Evolutionary conservation across 2,888 invertebrate genomes (phyloP).

Genomic region (Pteria penguin): DNA sequence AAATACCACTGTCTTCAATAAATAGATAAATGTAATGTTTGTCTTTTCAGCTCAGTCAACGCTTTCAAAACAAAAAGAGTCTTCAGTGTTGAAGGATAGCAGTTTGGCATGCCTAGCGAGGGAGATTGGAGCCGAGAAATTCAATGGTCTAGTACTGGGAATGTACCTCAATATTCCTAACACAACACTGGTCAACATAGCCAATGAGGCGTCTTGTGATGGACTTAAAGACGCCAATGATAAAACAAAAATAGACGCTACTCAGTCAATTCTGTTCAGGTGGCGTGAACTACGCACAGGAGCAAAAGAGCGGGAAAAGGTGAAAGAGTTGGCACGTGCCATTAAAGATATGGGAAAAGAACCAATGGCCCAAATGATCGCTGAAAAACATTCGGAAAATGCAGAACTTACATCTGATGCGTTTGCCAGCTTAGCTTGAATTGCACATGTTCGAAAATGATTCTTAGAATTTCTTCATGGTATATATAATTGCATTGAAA

Average conservation of each 20-base stretch:
- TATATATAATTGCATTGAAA: too few relatives aligned
- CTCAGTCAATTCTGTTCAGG: conserved; percentile 55
- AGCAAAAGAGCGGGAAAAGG: conserved; percentile 66
- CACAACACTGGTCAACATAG: conserved; percentile 64
- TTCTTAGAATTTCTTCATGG: too few relatives aligned
- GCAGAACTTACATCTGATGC: conserved; percentile 64
- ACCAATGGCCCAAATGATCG: conserved; percentile 64
- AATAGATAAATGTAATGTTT: too few relatives aligned
- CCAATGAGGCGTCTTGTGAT: conserved; percentile 45
- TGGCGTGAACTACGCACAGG: conserved; percentile 62
- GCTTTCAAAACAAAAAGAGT: conserved; percentile 53
- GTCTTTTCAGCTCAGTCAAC: conserved; percentile 51
- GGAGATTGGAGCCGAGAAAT: conserved; percentile 55
- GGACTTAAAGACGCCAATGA: conserved; percentile 51
- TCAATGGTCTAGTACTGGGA: conserved; percentile 59
- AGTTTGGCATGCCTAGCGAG: conserved; percentile 61
- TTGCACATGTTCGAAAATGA: too few relatives aligned
- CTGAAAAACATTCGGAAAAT: conserved; percentile 63
- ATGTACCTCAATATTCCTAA: conserved; percentile 71
- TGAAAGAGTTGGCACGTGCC: conserved; percentile 66
- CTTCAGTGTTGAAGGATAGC: conserved; percentile 59
- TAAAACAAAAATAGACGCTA: conserved; percentile 49
- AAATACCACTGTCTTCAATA: too few relatives aligned
- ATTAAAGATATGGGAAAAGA: conserved; percentile 67
- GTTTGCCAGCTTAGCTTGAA: conserved; percentile 47